Base-by-base conservation (phyloP, 2,888 invertebrate genomes). In the Lasioglossum morio region DNA sequence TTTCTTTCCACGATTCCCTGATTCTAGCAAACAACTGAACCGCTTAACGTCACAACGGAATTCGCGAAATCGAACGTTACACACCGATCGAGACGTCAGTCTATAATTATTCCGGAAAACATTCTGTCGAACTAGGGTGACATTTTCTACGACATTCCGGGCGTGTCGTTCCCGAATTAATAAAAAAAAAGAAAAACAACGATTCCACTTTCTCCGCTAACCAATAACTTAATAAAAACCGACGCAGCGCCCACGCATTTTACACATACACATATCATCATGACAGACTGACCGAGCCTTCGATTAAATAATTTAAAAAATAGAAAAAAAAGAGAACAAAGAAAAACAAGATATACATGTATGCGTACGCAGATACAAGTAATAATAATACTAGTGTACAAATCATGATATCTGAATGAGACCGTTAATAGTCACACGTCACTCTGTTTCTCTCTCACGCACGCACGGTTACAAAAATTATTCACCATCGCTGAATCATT, bases 221-320 rank as follows among this genome's bases (percentile, higher is more conserved):
- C 75, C 77, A 57, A 84, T 86, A 82, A 87, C 81, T 87, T 79
- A 76, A 79, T 66, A 72, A 77, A 70, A 72, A 53, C 43, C 78
- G 66, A 66, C 75, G 46, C 78, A 77, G 37, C 63, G 80, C 46
- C 53, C 69, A 69, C 76, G 79, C 72, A 27, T 74, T 69, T 76
- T 27, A 79, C 63, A 79, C 66, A 86, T 72, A 84, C 78, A 84
- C 72, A 74, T 57, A 82, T 77, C 80, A 72, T 80, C 77, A n/a
- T 85, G 40, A 81, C 48, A 43, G 78, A 79, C 78, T 82, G 84
- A 90, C 81, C 80, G 85, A 85, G 83, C 81, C 80, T 77, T 86
- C 69, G 77, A 88, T 90, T 89, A 87, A 92, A 93, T 92, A 93
- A 92, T 92, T 92, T 91, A 91, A 89, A 88, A 79, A 86, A 86